Percentiles rank a stretch among this genome's conserved stretches.
Evolutionary conservation across 2,113 vertebrate genomes (phyloP).

Genomic region (Ornithorhynchus anatinus): DNA sequence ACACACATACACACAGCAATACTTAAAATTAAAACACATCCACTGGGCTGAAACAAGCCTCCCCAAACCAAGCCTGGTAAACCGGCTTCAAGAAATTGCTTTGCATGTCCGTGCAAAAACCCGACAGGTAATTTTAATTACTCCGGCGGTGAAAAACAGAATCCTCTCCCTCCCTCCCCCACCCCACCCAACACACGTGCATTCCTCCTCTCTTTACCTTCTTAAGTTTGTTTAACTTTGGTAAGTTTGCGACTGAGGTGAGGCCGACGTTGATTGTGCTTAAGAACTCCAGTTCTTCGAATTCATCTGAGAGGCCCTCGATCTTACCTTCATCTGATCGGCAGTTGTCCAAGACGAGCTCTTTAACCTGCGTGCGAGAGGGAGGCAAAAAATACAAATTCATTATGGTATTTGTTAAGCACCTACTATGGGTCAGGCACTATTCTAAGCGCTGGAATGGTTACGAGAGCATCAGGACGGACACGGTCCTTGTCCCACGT

Average conservation of each 20-base stretch:
- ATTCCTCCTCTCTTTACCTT: slow-evolving; percentile 76
- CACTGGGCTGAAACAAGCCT: too few species aligned
- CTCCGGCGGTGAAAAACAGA: background rate
- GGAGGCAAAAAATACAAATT: background rate
- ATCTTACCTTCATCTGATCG: slow-evolving; percentile 95
- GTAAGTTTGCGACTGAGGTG: slow-evolving; percentile 92
- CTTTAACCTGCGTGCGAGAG: slow-evolving; percentile 88
- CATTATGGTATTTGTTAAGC: background rate
- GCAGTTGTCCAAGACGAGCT: slow-evolving; percentile 97
- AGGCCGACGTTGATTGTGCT: slow-evolving; percentile 98
- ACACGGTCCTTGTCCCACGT: too few species aligned
- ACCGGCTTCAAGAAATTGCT: background rate
- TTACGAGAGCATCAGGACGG: too few species aligned
- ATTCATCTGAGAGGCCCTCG: slow-evolving; percentile 95
- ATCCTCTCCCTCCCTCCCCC: background rate
- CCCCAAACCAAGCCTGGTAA: background rate
- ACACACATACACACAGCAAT: too few species aligned
- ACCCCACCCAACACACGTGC: background rate
- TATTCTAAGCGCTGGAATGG: too few species aligned
- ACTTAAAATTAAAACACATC: too few species aligned
- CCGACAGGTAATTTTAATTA: background rate
- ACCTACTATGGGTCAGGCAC: too few species aligned
- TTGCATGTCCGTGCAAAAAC: rapidly evolving
- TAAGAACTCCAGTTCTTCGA: slow-evolving; percentile 96
- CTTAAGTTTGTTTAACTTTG: slow-evolving; percentile 98